Evolutionary conservation across 2,888 invertebrate species (phyloP), one percentile per base, ranked within the genome.

Genomic region (Microctonus brassicae): DNA sequence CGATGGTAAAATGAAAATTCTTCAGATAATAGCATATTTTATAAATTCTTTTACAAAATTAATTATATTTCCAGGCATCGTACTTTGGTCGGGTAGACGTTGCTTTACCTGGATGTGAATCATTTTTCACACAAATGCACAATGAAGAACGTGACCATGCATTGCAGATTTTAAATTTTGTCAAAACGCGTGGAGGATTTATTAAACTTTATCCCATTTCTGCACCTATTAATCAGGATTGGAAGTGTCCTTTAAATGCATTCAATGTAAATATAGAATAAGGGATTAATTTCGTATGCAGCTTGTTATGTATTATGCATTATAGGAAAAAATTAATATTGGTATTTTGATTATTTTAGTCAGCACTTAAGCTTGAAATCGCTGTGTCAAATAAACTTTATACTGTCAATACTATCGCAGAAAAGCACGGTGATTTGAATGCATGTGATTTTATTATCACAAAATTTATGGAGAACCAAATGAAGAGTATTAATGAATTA

Each of bases 401-500:
- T 36, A 78, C 80, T 1, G 80, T 89, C 1, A 88, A 89, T 75
- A 75, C 77, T 5, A 76, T 88, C 7, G 89, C 91, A 34, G 87
- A 88, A 72, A 86, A 87, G 61, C 84, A 89, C 74, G 82, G 85
- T 17, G 91, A 91, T 82, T 81, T 88, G 53, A 89, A 89, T 73
- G 83, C 90, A 10, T 86, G 87, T 75, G 90, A 91, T 80, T 89
- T 90, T 75, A 86, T 92, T 71, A 88, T 89, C 36, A 87, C 88
- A 0, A 86, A 89, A 39, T 91, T 89, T 81, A 86, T 92, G 77
- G 87, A 88, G 61, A 90, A 91, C 76, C 92, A 92, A 78, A 91
- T 91, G 71, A 89, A 90, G 72, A 89, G 91, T 70, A 90, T 92
- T 78, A 91, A 91, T 81, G 89, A 92, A 81, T 81, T 93, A 47